Conservation (phyloP, 2,797 vertebrate species). For the Tokudaia muenninki region DNA sequence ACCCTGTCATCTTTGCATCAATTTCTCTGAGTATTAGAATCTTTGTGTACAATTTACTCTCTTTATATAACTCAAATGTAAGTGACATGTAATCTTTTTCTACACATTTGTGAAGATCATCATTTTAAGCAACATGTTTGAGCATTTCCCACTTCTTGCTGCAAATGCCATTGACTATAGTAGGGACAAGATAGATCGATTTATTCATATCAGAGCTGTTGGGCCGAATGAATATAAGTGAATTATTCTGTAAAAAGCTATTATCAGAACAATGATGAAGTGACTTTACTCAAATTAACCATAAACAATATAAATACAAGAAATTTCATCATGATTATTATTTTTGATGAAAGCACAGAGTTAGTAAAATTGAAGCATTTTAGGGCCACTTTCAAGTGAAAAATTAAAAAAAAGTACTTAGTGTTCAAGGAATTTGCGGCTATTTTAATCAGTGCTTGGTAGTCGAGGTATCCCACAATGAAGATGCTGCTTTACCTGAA, state of each 20-base stretch:
- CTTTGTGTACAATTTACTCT: conserved; percentile 6
- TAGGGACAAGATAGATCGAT: neutral
- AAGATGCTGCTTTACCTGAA: neutral
- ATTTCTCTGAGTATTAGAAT: neutral
- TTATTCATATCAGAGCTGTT: neutral
- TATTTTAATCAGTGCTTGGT: neutral
- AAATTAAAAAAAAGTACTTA: neutral
- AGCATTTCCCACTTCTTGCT: neutral
- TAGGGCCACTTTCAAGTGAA: neutral
- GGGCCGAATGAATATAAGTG: neutral
- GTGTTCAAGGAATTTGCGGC: neutral
- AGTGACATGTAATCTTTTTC: neutral
- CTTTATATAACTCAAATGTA: neutral
- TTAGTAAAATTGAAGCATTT: neutral
- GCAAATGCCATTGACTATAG: neutral
- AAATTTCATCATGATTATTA: neutral
- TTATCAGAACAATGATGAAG: neutral
- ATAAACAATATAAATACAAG: neutral
- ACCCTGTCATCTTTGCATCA: neutral
- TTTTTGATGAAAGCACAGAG: neutral
- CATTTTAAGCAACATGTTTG: conserved; percentile 41
- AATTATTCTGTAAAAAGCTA: neutral
- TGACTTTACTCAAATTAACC: neutral
- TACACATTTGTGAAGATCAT: neutral
- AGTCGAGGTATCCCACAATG: neutral